phyloP scores from a whole-genome alignment of 1,140 invertebrate genomes.

The Caenorhabditis brenneri region DNA sequence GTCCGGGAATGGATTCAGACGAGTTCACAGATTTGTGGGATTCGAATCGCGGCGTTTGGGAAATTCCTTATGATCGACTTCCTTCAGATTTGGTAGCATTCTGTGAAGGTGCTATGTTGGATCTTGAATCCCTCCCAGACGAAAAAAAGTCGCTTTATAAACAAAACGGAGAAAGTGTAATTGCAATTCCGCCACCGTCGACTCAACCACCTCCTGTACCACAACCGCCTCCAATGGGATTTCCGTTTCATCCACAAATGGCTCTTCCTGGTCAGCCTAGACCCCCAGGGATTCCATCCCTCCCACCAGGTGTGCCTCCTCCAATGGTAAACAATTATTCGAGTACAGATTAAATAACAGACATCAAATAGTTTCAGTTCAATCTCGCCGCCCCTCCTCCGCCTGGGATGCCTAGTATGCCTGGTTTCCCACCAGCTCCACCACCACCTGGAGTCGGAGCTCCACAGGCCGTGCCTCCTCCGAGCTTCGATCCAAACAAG shows the following conservation, averaged over 20 bases:
- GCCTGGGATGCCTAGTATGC: not conserved
- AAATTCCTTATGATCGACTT: constrained; percentile 20
- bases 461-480: not conserved
- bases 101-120: constrained; percentile 34
- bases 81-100: constrained; percentile 5
- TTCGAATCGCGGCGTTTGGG: constrained; percentile 24
- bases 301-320: not conserved
- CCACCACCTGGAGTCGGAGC: constrained; percentile 11
- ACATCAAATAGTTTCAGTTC: not conserved
- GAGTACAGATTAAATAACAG: not conserved
- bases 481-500: constrained; percentile 1
- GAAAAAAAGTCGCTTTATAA: constrained; percentile 16
- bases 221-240: constrained; percentile 22
- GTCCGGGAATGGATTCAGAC: constrained; percentile 33
- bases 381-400: not conserved
- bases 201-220: constrained; percentile 4
- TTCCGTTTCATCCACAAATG: not conserved
- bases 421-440: constrained; percentile 26
- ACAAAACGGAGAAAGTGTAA: not conserved
- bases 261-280: not conserved
- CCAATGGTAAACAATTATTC: not conserved
- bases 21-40: constrained; percentile 26
- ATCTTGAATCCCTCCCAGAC: constrained; percentile 21
- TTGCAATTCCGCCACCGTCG: not conserved
- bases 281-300: constrained; percentile 17